These are phyloP conservation scores for Troglohyphantes excavatus DNA, from an alignment of 2,888 invertebrate genomes.

Conservation along the genomic window DNA sequence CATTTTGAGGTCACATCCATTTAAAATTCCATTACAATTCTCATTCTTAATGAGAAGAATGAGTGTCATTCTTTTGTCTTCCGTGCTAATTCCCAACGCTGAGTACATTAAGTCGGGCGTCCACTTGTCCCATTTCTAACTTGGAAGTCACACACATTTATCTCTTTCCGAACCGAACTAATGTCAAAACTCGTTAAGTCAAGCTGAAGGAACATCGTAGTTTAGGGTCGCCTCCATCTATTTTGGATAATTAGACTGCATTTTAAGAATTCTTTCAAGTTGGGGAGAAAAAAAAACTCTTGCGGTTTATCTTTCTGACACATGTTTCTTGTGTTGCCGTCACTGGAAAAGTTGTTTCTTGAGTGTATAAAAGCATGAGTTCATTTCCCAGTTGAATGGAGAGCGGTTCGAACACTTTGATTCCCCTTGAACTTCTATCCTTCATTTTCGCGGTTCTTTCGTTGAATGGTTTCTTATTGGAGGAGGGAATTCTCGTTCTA, in stretches of 20 bases:
- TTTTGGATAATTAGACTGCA: neutral
- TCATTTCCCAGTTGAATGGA: too few relatives aligned
- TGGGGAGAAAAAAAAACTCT: neutral
- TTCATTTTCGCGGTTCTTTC: too few relatives aligned
- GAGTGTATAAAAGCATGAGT: too few relatives aligned
- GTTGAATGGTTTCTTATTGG: too few relatives aligned
- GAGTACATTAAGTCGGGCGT: conserved; percentile 26
- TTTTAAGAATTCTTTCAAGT: neutral
- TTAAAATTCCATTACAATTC: conserved; percentile 13
- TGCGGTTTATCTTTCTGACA: neutral
- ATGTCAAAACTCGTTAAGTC: neutral
- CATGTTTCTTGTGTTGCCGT: neutral
- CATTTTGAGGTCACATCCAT: conserved; percentile 46
- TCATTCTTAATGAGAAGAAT: conserved; percentile 33
- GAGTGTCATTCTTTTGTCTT: neutral
- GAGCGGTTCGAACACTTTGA: too few relatives aligned
- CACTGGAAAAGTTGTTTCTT: neutral
- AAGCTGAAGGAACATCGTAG: neutral
- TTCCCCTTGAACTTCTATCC: too few relatives aligned
- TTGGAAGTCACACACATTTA: neutral
- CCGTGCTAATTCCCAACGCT: neutral
- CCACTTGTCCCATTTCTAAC: neutral
- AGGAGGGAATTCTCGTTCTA: too few relatives aligned
- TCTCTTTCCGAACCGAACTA: neutral
- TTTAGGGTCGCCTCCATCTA: neutral